phyloP scores from a whole-genome alignment of 2,888 invertebrate genomes.

The Sceliomorpha sp. region DNA sequence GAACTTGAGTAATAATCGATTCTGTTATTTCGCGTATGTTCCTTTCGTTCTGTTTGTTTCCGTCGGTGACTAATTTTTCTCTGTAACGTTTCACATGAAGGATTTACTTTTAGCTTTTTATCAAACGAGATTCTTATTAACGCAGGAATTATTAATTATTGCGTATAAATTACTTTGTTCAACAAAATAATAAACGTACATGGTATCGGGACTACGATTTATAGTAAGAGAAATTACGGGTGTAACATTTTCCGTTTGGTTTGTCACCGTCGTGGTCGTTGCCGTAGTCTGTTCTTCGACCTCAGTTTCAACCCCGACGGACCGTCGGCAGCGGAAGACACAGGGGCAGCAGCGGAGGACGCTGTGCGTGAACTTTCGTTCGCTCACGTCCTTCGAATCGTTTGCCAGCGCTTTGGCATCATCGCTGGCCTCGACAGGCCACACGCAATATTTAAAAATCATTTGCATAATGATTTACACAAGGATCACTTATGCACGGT shows the following conservation, averaged over 20 bases:
- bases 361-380: conserved; percentile 63
- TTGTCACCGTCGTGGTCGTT: conserved; percentile 45
- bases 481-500: conserved; percentile 1
- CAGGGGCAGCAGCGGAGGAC: conserved; percentile 75
- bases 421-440: conserved; percentile 66
- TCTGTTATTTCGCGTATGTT: conserved; percentile 54
- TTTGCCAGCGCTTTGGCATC: conserved; percentile 55
- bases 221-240: conserved; percentile 72
- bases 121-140: not conserved
- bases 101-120: too few relatives aligned
- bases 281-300: conserved; percentile 58
- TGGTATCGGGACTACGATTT: conserved; percentile 65
- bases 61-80: conserved; percentile 66
- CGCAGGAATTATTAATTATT: conserved; percentile 2
- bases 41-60: conserved; percentile 65
- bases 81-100: conserved; percentile 59
- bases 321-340: conserved; percentile 71
- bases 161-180: too few relatives aligned
- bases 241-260: conserved; percentile 60
- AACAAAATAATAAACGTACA: too few relatives aligned
- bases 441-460: conserved; percentile 74
- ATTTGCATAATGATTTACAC: conserved; percentile 47
- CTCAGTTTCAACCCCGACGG: conserved; percentile 67
- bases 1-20: conserved; percentile 51
- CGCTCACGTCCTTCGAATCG: conserved; percentile 39